Evolutionary conservation across 2,888 invertebrate species (phyloP).

Genomic region (Polyploca ridens): DNA sequence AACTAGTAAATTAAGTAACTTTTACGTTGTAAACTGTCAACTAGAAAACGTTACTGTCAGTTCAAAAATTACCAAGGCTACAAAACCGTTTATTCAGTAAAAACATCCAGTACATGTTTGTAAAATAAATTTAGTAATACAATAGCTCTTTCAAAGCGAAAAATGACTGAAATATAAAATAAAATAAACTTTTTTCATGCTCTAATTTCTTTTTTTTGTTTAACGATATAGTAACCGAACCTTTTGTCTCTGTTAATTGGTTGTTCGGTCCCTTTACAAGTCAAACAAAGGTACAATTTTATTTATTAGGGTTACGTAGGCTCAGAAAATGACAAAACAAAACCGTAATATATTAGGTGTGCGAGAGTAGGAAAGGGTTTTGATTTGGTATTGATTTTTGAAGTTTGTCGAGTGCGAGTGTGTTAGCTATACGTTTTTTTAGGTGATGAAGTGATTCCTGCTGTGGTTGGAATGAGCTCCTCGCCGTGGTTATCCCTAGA

Average conservation of each 20-base stretch:
- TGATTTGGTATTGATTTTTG: conserved; percentile 2
- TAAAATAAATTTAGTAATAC: too few species aligned
- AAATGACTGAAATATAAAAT: background rate
- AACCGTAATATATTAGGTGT: background rate
- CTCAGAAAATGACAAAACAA: background rate
- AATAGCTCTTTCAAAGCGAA: background rate
- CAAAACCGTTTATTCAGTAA: too few species aligned
- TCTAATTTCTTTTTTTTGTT: background rate
- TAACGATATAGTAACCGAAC: conserved; percentile 7
- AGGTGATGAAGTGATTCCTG: too few species aligned
- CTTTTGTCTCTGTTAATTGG: conserved; percentile 13
- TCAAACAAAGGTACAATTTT: conserved; percentile 11
- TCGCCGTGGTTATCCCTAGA: too few species aligned
- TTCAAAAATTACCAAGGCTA: too few species aligned
- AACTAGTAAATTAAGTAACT: too few species aligned
- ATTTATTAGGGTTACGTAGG: conserved; percentile 12
- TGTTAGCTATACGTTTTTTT: too few species aligned
- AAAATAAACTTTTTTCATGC: background rate
- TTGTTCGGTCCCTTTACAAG: conserved; percentile 3
- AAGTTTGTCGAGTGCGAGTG: background rate
- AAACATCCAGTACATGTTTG: too few species aligned
- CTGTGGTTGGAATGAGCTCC: too few species aligned
- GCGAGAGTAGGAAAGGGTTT: conserved; percentile 3
- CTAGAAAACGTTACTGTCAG: too few species aligned
- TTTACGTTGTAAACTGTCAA: too few species aligned